phyloP scores from a whole-genome alignment of 1,140 invertebrate species.

The Cylas formicarius region DNA sequence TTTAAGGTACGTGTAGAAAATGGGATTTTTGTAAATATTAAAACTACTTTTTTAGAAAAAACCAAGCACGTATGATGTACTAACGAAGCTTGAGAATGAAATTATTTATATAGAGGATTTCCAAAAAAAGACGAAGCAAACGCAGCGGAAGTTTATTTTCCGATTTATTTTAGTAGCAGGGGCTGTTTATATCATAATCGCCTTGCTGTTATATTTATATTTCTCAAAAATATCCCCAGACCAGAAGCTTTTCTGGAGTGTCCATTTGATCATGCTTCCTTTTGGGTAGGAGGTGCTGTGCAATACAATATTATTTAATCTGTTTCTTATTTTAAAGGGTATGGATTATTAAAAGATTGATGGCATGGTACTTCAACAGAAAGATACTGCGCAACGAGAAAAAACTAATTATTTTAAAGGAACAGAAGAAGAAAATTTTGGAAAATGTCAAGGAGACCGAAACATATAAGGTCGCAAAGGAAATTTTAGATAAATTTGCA shows the following conservation, averaged over 20 bases:
- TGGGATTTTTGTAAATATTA: constrained; percentile 3
- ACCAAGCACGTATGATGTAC: constrained; percentile 65
- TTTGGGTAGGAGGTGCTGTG: constrained; percentile 80
- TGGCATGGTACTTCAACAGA: constrained; percentile 83
- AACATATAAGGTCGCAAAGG: constrained; percentile 93
- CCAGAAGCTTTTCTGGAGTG: constrained; percentile 62
- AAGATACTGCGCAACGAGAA: constrained; percentile 73
- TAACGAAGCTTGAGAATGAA: constrained; percentile 73
- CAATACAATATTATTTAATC: neutral
- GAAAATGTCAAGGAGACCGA: constrained; percentile 96
- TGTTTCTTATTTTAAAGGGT: constrained; percentile 56
- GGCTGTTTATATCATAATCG: constrained; percentile 67
- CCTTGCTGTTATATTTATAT: constrained; percentile 70
- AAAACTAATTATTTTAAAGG: constrained; percentile 63
- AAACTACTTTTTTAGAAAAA: constrained; percentile 59
- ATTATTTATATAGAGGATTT: constrained; percentile 75
- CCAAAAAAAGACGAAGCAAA: constrained; percentile 67
- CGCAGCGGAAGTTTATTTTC: constrained; percentile 70
- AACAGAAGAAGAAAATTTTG: constrained; percentile 81
- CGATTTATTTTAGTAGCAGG: constrained; percentile 73
- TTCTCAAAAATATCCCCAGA: constrained; percentile 62
- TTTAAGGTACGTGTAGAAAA: constrained; percentile 39
- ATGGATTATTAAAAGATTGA: constrained; percentile 64
- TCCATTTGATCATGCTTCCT: constrained; percentile 68
- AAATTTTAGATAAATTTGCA: constrained; percentile 85